Evolutionary conservation across 2,888 invertebrate species (phyloP), one percentile per base, ranked within the genome.

Genomic region (Trichogramma evanescens): DNA sequence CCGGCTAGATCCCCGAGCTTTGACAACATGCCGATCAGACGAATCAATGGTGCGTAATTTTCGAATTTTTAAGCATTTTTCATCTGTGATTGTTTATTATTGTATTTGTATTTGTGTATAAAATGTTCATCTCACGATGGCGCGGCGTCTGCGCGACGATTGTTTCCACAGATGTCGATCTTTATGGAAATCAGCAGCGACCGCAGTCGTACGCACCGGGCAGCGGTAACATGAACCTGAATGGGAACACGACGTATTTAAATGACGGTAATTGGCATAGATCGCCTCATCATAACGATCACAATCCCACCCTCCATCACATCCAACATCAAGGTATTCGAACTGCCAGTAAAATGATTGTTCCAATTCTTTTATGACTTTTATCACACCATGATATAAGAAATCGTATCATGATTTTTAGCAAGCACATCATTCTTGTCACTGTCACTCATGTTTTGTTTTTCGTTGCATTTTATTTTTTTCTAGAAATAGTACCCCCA

Each of bases 401-500:
- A 45, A 59, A 44, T 44, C 26, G 3, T 26, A 26, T 26, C 26
- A 26, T 26, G 26, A 26, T 26, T 26, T 26, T 26, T 26, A 26
- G 1, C 26, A 26, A 26, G 26, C 26, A 26, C 26, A 26, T 26
- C 26, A 26, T 26, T 26, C 2, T 26, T 26, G 26, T 26, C 26
- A 26, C 26, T 2, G 26, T 26, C 26, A 26, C 26, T 26, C 26
- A 26, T 26, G 26, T 26, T 55, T 8, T 43, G n/a, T 45, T 42
- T 41, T 26, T 9, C 4, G 48, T 69, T 65, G 61, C 66, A 65
- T 56, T 65, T 64, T 63, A 66, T 68, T 67, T 66, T 73, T 72
- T 75, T 80, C 76, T 81, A 80, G 83, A 83, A 78, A 79, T 81
- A 73, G 83, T 83, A 69, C 84, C 84, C 68, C 84, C 84, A 63